Evolutionary conservation across 1,140 invertebrate genomes (phyloP), one percentile per base, ranked within the genome.

Genomic region (Habropoda laboriosa): DNA sequence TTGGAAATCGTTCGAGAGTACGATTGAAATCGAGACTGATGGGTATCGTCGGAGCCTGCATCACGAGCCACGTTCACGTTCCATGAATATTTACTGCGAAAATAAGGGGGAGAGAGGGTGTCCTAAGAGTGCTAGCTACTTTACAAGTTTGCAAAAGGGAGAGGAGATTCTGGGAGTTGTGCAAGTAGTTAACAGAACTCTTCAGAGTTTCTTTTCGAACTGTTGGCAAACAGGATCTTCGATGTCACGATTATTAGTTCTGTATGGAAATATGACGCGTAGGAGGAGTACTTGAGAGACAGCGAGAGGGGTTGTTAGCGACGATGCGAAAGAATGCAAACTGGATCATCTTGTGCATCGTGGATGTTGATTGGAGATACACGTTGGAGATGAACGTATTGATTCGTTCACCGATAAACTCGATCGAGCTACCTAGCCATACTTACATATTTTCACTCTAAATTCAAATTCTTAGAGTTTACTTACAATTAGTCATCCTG

Each of bases 1-100:
- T 49, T 40, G 75, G 51, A 51, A 32, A 35, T 38, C 38, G 51
- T 70, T 24, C 42, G 38, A 32, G 58, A 30, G 40, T 12, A 64
- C 72, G 60, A 66, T 42, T n/a, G 60, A 64, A 75, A 75, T 75
- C 49, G 47, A 66, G 47, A 27, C 38, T 16, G 47, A 75, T 53
- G 70, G 21, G 6, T 1, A 21, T 35, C 13, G 30, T 1, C 13
- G 0, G 45, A n/a, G 27, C 12, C 45, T 49, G 7, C 40, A n/a
- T n/a, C n/a, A n/a, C 4, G 47, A 63, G 32, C 60, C 12, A 16
- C 38, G 21, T 0, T 8, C 3, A 45, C 10, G 8, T 27, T 6
- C 12, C 12, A 4, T 18, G 13, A 1, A 47, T 7, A 58, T 49
- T 73, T 47, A 16, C 21, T 16, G 3, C 24, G 38, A 57, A 57